A percentile compares a stretch with the other conserved stretches of the same genome.
Conservation (phyloP, 2,113 vertebrate genomes). For the Lophochroa leadbeateri region DNA sequence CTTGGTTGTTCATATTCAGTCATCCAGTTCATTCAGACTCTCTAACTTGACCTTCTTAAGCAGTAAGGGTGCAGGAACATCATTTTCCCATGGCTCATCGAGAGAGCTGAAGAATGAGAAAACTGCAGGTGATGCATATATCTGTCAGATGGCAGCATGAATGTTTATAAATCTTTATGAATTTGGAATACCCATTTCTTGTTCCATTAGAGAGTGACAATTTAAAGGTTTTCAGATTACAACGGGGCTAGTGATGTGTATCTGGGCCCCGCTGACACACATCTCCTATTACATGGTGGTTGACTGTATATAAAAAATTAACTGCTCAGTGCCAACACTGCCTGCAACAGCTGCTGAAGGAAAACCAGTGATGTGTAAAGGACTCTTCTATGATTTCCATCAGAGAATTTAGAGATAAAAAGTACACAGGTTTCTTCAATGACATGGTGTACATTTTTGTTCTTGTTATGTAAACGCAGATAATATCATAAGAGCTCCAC, state of each 20-base stretch:
- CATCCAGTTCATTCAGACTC: neutral
- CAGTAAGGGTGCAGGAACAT: neutral
- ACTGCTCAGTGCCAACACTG: conserved; percentile 9
- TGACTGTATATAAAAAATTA: conserved; percentile 43
- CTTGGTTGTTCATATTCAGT: conserved; percentile 2
- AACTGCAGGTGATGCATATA: conserved; percentile 25
- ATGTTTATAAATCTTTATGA: conserved; percentile 58
- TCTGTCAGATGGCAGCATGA: conserved; percentile 23
- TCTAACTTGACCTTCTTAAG: conserved; percentile 26
- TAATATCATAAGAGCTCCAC: neutral
- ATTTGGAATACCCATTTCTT: conserved; percentile 54
- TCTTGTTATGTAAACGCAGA: neutral
- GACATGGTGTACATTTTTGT: neutral
- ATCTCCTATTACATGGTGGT: conserved; percentile 27
- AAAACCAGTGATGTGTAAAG: conserved; percentile 44
- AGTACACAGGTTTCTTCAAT: neutral
- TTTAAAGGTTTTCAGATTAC: conserved; percentile 59
- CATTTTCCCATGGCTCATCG: conserved; percentile 31
- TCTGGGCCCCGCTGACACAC: conserved; percentile 23
- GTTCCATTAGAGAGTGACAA: conserved; percentile 59
- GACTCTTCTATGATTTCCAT: neutral
- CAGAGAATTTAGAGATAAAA: neutral
- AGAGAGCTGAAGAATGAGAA: neutral
- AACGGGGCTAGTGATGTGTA: neutral
- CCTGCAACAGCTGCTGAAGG: neutral